Base-by-base conservation (phyloP, 2,888 invertebrate genomes). In the Tachina lurida region DNA sequence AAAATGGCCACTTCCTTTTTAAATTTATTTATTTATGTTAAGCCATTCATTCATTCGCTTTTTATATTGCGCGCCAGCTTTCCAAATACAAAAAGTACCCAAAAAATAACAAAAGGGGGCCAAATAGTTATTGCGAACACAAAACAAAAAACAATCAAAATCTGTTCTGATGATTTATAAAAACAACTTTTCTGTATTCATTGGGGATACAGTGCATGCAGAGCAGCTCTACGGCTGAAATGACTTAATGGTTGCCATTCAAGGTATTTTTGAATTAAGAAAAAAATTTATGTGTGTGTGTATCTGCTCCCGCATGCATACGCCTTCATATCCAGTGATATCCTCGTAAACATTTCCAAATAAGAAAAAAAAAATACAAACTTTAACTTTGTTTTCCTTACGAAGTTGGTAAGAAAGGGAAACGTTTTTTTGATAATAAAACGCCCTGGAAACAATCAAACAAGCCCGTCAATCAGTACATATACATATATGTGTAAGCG, bases 211-310 rank as follows among this genome's bases (percentile, higher is more conserved):
- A 65, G 19, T 7, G 43, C 60, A 43, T 31, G 17, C 43, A 65
- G 19, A 15, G 43, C 68, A 60, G 45, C 31, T 68, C 58, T 68
- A 19, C 67, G 49, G n/a, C 68, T 60, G 56, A 60, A 68, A 78
- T 60, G 68, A 70, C 77, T 70, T 68, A 62, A 70, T 70, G 58
- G 43, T 49, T 77, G 77, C 68, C 60, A 49, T 60, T 68, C 49
- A 54, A 76, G 45, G 15, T 65, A 43, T n/a, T n/a, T 47, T 56
- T 56, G 12, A 56, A 31, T 31, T 31, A 31, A 31, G 31, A 31
- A 56, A 19, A 3, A 19, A 56, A 31, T 3, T 4, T 31, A 31
- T 31, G 31, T 17, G 1, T 5, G 22, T 9, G 13, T 15, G 15
- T 15, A 19, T 5, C 9, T 9, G 12, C 3, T 45, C 13, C 12